Base-by-base conservation (phyloP, 2,888 invertebrate species). In the Drosophila kokeensis region DNA sequence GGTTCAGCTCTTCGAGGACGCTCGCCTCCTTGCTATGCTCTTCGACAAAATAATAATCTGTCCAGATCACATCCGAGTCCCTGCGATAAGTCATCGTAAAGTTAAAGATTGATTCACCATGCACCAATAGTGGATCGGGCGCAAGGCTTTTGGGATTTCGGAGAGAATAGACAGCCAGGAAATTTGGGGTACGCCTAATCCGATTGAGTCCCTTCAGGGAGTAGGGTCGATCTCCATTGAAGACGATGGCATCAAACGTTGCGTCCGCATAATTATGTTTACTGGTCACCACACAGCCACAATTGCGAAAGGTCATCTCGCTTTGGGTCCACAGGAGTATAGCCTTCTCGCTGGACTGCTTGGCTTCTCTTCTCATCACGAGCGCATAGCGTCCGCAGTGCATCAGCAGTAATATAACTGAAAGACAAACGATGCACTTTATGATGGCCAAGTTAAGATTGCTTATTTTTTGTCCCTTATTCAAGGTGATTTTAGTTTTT, bases 21-120 rank as follows among this genome's bases (percentile, higher is more conserved):
- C 55, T 38, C 0, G 52, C 15, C 1, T 32, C 45, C 8, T 29
- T n/a, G 2, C 15, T 2, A 7, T 49, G 50, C 0, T 4, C 27
- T 7, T 15, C 15, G 29, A 67, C 64, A 8, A 84, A 84, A 34
- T 66, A 69, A 36, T 67, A 77, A 10, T 79, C 57, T 4, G 62
- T 55, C 79, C 73, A 84, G 2, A 76, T 10, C 0, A 84, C 0
- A 42, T 84, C 72, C 21, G 84, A 84, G 27, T 84, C 87, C n/a
- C 24, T 50, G 3, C 87, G 85, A 59, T 87, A 84, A n/a, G 76
- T 78, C 84, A 84, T 84, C 7, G 87, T 82, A 2, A 73, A 42
- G 27, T 85, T 87, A n/a, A 76, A 68, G 30, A 54, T 13, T 4
- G 53, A 21, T 13, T 55, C 32, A 10, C 32, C 52, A 24, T 62